Conservation (phyloP, 2,888 invertebrate species). For the Morpho deidamia region DNA sequence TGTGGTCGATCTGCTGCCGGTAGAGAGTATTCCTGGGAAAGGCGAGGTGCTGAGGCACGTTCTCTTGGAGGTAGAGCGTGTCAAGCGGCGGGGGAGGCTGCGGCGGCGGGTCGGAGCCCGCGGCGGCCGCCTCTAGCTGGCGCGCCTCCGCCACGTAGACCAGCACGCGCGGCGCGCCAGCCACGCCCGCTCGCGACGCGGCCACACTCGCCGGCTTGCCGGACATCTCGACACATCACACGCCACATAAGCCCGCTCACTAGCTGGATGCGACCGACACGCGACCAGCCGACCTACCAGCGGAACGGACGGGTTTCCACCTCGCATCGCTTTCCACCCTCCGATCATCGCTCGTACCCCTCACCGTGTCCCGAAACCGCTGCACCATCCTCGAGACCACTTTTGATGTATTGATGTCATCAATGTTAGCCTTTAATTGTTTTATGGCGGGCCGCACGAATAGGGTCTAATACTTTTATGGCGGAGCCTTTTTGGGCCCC, state of each 20-base stretch:
- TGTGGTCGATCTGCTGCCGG: slow-evolving; percentile 40
- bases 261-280: slow-evolving; percentile 48
- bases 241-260: slow-evolving; percentile 68
- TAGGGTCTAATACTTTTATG: slow-evolving; percentile 60
- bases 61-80: slow-evolving; percentile 48
- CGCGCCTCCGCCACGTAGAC: slow-evolving; percentile 75
- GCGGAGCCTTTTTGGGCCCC: slow-evolving; percentile 69
- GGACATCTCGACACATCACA: slow-evolving; percentile 88
- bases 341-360: slow-evolving; percentile 63
- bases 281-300: slow-evolving; percentile 21
- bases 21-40: slow-evolving; percentile 44
- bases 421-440: slow-evolving; percentile 49
- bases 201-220: slow-evolving; percentile 86
- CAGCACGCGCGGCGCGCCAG: slow-evolving; percentile 73
- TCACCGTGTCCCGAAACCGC: slow-evolving; percentile 41
- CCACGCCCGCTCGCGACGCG: slow-evolving; percentile 74
- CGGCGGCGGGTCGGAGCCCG: slow-evolving; percentile 49
- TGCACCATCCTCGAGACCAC: slow-evolving; percentile 60
- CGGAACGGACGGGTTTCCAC: slow-evolving; percentile 38
- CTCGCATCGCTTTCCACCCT: slow-evolving; percentile 60
- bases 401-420: slow-evolving; percentile 54
- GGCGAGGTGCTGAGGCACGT: slow-evolving; percentile 39
- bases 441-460: slow-evolving; percentile 57
- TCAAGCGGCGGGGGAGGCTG: slow-evolving; percentile 38
- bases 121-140: slow-evolving; percentile 73